Conservation (phyloP, 1,140 invertebrate genomes). For the Pseudomyrmex pallidus region DNA sequence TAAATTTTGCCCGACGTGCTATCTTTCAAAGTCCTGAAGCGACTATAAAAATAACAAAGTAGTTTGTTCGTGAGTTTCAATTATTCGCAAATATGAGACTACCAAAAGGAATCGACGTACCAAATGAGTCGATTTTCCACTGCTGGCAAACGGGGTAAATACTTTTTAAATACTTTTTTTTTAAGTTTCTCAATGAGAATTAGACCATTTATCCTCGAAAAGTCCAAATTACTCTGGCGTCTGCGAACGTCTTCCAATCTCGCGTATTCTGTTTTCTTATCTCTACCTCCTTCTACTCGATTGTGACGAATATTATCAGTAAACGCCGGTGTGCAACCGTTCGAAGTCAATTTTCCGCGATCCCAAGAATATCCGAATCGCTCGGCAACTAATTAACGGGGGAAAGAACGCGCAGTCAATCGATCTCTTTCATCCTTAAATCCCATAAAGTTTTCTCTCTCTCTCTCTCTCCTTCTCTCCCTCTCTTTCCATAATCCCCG, state of each 20-base stretch:
- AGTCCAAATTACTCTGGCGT: not conserved
- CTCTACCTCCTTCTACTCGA: not conserved
- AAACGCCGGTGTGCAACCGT: not conserved
- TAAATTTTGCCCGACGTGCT: not conserved
- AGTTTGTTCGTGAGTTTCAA: too few species aligned
- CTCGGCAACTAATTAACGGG: conserved; percentile 40
- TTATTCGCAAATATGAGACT: too few species aligned
- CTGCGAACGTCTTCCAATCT: not conserved
- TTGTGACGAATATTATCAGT: conserved; percentile 35
- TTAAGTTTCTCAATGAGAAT: not conserved
- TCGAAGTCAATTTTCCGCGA: conserved; percentile 34
- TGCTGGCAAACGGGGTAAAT: too few species aligned
- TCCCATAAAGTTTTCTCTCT: conserved; percentile 39
- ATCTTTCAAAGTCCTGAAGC: not conserved
- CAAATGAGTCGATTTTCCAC: too few species aligned
- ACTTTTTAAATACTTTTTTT: not conserved
- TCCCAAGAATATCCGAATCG: conserved; percentile 26
- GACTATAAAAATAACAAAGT: not conserved
- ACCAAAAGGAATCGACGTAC: too few species aligned
- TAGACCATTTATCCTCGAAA: not conserved
- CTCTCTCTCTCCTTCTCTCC: not conserved
- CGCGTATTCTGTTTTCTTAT: not conserved
- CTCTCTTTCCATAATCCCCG: conserved; percentile 49
- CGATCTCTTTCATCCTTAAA: conserved; percentile 32
- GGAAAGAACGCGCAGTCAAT: conserved; percentile 40